phyloP scores from a whole-genome alignment of 1,140 invertebrate genomes.

The Lucilia sericata region DNA sequence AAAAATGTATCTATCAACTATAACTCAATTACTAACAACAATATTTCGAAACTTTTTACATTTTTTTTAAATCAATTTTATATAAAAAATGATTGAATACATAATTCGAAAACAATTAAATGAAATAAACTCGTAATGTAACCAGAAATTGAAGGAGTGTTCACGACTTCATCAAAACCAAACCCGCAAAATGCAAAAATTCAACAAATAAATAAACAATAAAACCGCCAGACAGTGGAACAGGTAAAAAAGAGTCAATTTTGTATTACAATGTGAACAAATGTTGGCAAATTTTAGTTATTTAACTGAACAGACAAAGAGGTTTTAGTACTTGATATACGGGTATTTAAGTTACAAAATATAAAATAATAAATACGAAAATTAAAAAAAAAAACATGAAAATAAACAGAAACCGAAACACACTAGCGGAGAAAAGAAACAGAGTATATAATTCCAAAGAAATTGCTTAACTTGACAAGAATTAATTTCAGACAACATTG shows the following conservation, averaged over 20 bases:
- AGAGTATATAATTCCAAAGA: slow-evolving; percentile 25
- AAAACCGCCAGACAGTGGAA: background rate
- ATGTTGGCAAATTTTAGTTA: too few species aligned
- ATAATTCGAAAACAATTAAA: too few species aligned
- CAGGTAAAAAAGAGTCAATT: background rate
- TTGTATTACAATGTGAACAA: background rate
- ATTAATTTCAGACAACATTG: slow-evolving; percentile 28
- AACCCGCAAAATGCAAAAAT: background rate
- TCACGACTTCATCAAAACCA: background rate
- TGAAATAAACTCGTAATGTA: background rate
- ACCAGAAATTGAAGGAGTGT: background rate
- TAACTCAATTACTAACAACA: too few species aligned
- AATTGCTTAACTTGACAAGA: slow-evolving; percentile 34
- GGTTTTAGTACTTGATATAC: background rate
- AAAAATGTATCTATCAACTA: too few species aligned
- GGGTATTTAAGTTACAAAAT: background rate
- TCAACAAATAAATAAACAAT: background rate
- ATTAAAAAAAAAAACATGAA: background rate
- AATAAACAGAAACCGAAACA: background rate
- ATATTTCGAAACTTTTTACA: too few species aligned
- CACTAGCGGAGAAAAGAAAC: background rate
- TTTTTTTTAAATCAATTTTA: too few species aligned
- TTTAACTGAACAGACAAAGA: background rate
- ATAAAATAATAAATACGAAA: background rate
- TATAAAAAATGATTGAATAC: too few species aligned